Percentiles rank a stretch among this genome's conserved stretches.
phyloP scores from a whole-genome alignment of 2,113 vertebrate species.

The Oncorhynchus clarkii region DNA sequence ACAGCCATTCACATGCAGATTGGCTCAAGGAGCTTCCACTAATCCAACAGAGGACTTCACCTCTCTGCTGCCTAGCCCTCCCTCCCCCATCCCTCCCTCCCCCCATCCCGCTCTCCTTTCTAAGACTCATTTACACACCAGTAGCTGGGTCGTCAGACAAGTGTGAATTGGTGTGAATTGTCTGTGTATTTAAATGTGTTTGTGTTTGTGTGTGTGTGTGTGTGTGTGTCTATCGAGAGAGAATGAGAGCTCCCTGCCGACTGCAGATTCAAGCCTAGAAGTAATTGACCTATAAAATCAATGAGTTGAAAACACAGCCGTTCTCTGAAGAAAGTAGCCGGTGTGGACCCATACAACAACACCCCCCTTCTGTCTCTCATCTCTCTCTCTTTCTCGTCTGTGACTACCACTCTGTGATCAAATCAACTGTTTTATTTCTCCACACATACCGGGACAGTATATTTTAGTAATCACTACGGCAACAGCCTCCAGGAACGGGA shows the following conservation, averaged over 20 bases:
- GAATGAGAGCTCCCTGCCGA: constrained; percentile 25
- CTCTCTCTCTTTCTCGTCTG: neutral
- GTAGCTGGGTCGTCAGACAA: constrained; percentile 30
- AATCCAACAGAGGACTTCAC: constrained; percentile 63
- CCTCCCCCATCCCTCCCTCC: constrained; percentile 6
- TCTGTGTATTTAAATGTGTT: neutral
- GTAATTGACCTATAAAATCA: constrained; percentile 46
- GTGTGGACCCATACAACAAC: neutral
- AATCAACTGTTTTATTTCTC: too few relatives aligned
- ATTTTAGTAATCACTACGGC: too few relatives aligned
- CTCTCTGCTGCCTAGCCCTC: constrained; percentile 24
- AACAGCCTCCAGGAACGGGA: too few relatives aligned
- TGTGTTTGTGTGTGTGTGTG: neutral
- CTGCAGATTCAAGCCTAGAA: constrained; percentile 28
- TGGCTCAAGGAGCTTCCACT: constrained; percentile 68
- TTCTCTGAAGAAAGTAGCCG: constrained; percentile 12
- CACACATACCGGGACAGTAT: too few relatives aligned
- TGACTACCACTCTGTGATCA: too few relatives aligned
- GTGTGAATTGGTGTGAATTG: neutral
- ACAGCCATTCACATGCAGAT: constrained; percentile 79
- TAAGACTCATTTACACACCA: constrained; percentile 48
- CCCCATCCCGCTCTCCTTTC: constrained; percentile 10
- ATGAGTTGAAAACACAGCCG: constrained; percentile 28
- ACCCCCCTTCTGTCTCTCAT: neutral
- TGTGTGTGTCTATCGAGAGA: too few relatives aligned